Base-by-base conservation (phyloP, 2,113 vertebrate species). In the Arothron firmamentum region DNA sequence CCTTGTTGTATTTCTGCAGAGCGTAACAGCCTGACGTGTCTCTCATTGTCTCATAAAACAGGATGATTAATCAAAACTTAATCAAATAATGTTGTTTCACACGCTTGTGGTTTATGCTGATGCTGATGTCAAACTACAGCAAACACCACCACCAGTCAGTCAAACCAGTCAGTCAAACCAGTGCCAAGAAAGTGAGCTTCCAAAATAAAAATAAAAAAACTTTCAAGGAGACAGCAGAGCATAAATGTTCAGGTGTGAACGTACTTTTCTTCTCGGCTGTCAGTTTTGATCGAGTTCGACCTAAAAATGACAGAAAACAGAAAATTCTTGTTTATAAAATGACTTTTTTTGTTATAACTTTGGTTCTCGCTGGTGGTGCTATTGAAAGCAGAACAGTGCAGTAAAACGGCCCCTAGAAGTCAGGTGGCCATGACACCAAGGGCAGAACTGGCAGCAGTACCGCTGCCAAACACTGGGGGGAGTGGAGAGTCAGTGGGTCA, bases 261-360 rank as follows among this genome's bases (percentile, higher is more conserved):
- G 67, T 77, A 84, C 83, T 61, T 77, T 74, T 69, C 54, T 68
- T 72, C 7, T 68, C 74, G 4, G 59, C 49, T 14, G 52, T 1
- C 12, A 48, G 4, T 68, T 76, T 75, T 11, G 60, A 4, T 58
- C 43, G 83, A 0, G 42, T 25, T 56, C 77, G 83, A n/a, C 43
- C 88, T 88, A 59, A 59, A 57, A 60, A 60, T 18, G 14, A 18
- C 59, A 31, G 6, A 0, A 23, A 4, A n/a, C n/a, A n/a, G 3
- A 13, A n/a, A 17, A 28, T 28, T 28, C 28, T 28, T 28, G 6
- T 19, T 2, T 41, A n/a, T 1, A 52, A 6, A 45, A 45, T 45
- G 4, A 16, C 3, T 16, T 45, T 6, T 45, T 45, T 15, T 45
- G 42, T 42, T n/a, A n/a, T n/a, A 6, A 6, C 31, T 34, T 34